These are phyloP conservation scores for Acanthococcus lagerstroemiae DNA, from an alignment of 2,888 invertebrate genomes.

Conservation along the genomic window DNA sequence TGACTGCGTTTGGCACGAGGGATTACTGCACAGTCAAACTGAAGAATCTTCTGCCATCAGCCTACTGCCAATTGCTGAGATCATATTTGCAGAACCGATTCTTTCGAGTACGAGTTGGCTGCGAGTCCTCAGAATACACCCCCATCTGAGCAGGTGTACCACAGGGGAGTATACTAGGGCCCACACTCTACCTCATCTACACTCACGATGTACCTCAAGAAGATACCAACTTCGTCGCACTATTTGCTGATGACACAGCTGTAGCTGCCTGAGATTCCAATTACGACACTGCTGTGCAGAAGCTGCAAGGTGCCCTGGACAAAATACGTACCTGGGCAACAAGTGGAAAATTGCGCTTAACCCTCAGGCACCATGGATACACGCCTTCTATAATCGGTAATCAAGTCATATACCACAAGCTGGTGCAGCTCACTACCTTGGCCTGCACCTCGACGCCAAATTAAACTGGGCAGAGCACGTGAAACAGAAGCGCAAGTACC, in stretches of 20 bases:
- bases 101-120: constrained; percentile 5
- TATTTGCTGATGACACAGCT: no score
- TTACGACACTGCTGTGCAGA: background rate
- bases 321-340: background rate
- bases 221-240: background rate
- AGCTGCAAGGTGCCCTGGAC: background rate
- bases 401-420: background rate
- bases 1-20: background rate
- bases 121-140: background rate
- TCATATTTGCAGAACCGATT: constrained; percentile 1
- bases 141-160: constrained; percentile 1
- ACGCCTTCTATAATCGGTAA: background rate
- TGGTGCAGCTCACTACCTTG: background rate
- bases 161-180: background rate
- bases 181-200: background rate
- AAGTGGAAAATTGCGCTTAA: background rate
- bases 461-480: no score
- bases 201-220: background rate
- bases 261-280: background rate
- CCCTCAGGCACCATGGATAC: background rate
- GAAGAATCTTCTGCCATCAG: background rate
- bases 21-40: background rate
- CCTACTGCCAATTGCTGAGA: background rate
- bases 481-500: no score
- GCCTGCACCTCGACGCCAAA: background rate